Evolutionary conservation across 2,797 vertebrate genomes (phyloP).

Genomic region (Glyptemys insculpta): DNA sequence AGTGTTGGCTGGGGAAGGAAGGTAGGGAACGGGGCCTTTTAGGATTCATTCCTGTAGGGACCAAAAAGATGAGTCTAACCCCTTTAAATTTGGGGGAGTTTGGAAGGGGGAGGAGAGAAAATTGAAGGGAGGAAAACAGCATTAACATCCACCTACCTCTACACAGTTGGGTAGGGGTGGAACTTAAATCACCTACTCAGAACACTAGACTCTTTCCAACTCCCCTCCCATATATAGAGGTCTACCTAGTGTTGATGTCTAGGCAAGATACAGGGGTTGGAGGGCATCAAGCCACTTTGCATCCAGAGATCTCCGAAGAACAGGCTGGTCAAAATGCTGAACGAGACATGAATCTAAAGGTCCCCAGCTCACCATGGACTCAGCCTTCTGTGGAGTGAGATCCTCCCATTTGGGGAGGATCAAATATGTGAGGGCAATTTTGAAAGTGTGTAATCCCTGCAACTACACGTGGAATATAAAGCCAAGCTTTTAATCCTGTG

Average conservation of each 20-base stretch:
- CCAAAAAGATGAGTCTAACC: neutral
- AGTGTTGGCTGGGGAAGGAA: rapidly evolving
- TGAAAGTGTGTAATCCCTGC: neutral
- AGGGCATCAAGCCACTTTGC: neutral
- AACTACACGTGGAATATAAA: neutral
- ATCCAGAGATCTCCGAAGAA: neutral
- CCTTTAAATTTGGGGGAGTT: neutral
- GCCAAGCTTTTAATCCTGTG: neutral
- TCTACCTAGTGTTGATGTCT: neutral
- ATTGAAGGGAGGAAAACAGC: rapidly evolving
- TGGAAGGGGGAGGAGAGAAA: neutral
- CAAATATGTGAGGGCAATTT: neutral
- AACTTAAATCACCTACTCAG: neutral
- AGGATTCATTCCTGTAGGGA: neutral
- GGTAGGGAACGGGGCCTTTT: rapidly evolving
- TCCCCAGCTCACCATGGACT: neutral
- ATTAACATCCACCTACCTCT: neutral
- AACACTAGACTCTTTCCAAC: neutral
- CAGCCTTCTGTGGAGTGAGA: neutral
- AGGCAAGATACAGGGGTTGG: neutral
- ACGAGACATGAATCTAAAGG: neutral
- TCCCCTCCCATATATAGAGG: neutral
- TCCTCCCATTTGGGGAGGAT: neutral
- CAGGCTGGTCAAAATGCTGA: neutral
- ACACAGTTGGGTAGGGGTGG: neutral